Evolutionary conservation across 2,888 invertebrate species (phyloP).

Genomic region (Cephus rjabovi): DNA sequence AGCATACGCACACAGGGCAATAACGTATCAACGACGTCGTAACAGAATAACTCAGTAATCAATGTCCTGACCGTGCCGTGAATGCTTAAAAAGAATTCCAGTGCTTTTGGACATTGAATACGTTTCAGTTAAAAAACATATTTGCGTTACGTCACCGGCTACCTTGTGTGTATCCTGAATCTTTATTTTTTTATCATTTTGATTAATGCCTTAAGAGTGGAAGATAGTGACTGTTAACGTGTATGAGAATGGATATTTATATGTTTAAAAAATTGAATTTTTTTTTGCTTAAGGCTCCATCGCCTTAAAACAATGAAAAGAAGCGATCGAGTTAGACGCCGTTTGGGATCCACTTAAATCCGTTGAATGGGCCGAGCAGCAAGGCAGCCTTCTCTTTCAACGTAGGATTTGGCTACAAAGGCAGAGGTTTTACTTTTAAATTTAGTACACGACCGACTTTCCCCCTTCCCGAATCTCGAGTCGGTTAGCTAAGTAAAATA

Average conservation of each 20-base stretch:
- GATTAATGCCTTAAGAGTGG: neutral
- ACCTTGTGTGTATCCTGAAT: neutral
- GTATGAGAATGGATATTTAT: constrained; percentile 3
- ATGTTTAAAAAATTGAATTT: constrained; percentile 8
- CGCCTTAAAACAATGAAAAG: constrained; percentile 36
- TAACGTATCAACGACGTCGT: constrained; percentile 4
- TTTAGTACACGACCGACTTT: constrained; percentile 58
- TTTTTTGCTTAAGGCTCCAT: constrained; percentile 24
- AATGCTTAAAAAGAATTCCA: neutral
- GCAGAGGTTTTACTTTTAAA: constrained; percentile 62
- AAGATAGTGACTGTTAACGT: neutral
- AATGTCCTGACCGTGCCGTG: constrained; percentile 8
- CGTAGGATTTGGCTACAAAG: constrained; percentile 59
- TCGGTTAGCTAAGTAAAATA: constrained; percentile 54
- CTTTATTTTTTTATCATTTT: neutral
- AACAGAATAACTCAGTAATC: constrained; percentile 29
- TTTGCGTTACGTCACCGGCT: neutral
- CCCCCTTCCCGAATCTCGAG: constrained; percentile 30
- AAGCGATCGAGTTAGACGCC: constrained; percentile 25
- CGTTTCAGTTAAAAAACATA: neutral
- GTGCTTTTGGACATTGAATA: neutral
- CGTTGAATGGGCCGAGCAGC: constrained; percentile 47
- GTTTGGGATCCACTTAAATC: constrained; percentile 54
- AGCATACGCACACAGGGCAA: constrained; percentile 8
- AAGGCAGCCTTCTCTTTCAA: constrained; percentile 52